phyloP scores from a whole-genome alignment of 1,140 invertebrate species.

The Copidosoma floridanum region DNA sequence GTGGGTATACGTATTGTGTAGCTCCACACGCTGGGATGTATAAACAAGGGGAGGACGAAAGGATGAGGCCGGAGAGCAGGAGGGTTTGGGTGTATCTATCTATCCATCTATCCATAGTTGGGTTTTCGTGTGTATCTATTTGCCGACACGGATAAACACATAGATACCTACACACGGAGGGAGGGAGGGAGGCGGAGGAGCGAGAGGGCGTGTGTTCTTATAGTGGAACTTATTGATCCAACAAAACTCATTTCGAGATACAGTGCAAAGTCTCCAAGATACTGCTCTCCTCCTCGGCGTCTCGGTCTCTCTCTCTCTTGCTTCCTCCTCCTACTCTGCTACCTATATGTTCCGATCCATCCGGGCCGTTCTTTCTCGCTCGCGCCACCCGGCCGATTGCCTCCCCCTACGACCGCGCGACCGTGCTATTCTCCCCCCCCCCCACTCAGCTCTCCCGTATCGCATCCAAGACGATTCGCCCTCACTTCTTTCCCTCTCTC shows the following conservation, averaged over 20 bases:
- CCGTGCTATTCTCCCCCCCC: constrained; percentile 16
- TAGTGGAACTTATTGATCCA: constrained; percentile 61
- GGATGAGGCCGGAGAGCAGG: too few relatives aligned
- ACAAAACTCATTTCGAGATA: constrained; percentile 61
- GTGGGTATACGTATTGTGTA: too few relatives aligned
- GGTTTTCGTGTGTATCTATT: constrained; percentile 40
- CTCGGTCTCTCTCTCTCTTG: constrained; percentile 23
- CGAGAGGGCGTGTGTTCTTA: constrained; percentile 53
- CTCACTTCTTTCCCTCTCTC: constrained; percentile 6
- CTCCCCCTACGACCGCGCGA: constrained; percentile 14
- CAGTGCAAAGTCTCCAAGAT: constrained; percentile 60
- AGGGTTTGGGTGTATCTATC: too few relatives aligned
- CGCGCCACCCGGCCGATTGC: constrained; percentile 17
- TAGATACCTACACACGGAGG: constrained; percentile 43
- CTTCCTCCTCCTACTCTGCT: background rate
- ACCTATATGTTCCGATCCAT: constrained; percentile 6
- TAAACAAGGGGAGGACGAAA: too few relatives aligned
- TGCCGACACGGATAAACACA: constrained; percentile 51
- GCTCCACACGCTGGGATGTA: background rate
- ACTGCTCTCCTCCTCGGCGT: constrained; percentile 43
- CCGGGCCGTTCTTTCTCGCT: background rate
- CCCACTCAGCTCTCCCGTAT: constrained; percentile 37
- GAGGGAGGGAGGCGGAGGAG: constrained; percentile 37
- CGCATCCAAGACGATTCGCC: constrained; percentile 46
- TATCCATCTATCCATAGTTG: too few relatives aligned